Evolutionary conservation across 53 echinoderm and acorn worm genomes (phyloP), one percentile per base, ranked within the genome.

Genomic region (Mesocentrotus franciscanus): DNA sequence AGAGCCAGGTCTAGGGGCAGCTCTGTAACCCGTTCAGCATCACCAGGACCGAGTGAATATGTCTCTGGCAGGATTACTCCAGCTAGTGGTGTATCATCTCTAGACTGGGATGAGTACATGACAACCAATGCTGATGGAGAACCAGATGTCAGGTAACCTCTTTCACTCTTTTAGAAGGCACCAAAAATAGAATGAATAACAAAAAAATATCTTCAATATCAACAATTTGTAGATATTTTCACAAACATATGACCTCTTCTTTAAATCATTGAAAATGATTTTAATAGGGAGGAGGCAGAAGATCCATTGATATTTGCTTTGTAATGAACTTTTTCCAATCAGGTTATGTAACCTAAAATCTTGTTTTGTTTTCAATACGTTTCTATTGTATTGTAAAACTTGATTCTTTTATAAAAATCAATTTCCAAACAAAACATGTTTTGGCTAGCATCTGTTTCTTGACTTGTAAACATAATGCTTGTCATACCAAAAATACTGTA

Each of bases 21-120:
- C 90, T 97, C 97, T 1, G 58, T 90, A 17, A 96, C 97, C 1
- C 78, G 95, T 10, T 97, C 97, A 24, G 95, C 96, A 8, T 97
- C 97, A 30, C 97, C 97, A 7, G 94, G 95, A 32, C 96, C 95
- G 20, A 94, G 96, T 92, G 95, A 95, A 76, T 92, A 95, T 55
- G 96, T 96, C 78, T 96, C 98, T 8, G 98, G 99, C 20, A 92
- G 99, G 33, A 84, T 97, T 29, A 99, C 99, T 22, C 99, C 99
- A 0, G 97, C 96, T 36, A 96, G 98, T 61, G 95, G 95, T 9
- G 96, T 95, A 8, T 97, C 94, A 39, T 94, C 97, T 2, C 95
- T 99, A 22, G 99, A 99, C 96, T 99, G 99, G 99, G 99, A 99
- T 78, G 97, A 90, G 56, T 95, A 98, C 92, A 93, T 95, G 75